A percentile compares a stretch with the other conserved stretches of the same genome.
Evolutionary conservation across 2,888 invertebrate species (phyloP).

Genomic region (Tetrapedia diversipes): DNA sequence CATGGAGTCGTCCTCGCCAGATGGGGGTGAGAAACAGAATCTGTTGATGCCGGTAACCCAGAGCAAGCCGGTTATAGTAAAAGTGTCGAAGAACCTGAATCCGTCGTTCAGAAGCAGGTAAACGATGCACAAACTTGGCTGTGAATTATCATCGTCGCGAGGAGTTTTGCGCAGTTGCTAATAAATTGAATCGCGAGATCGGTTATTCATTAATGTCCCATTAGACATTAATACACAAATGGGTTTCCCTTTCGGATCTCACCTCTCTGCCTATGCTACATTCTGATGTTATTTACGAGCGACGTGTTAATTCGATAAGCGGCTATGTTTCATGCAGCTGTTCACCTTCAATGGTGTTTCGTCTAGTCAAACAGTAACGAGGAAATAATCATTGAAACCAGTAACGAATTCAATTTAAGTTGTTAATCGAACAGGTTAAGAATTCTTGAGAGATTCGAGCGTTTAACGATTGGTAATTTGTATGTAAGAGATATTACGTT

Average conservation of each 20-base stretch:
- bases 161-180: slow-evolving; percentile 29
- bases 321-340: neutral
- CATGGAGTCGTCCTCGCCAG: slow-evolving; percentile 62
- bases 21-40: slow-evolving; percentile 73
- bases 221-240: slow-evolving; percentile 15
- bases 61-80: slow-evolving; percentile 70
- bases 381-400: neutral
- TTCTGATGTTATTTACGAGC: neutral
- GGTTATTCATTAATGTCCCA: slow-evolving; percentile 40
- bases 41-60: slow-evolving; percentile 67
- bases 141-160: neutral
- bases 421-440: too few relatives aligned
- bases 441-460: too few relatives aligned
- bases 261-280: neutral
- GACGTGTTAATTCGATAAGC: neutral
- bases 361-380: neutral
- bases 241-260: neutral
- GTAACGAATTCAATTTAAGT: neutral
- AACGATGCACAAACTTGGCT: slow-evolving; percentile 14
- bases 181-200: slow-evolving; percentile 29
- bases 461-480: too few relatives aligned
- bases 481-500: too few relatives aligned
- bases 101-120: slow-evolving; percentile 77
- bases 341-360: neutral
- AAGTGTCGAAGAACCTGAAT: slow-evolving; percentile 69